A percentile compares a stretch with the other conserved stretches of the same genome.
These are phyloP conservation scores for Trichonephila clavipes DNA, from an alignment of 1,140 invertebrate genomes.

Conservation along the genomic window DNA sequence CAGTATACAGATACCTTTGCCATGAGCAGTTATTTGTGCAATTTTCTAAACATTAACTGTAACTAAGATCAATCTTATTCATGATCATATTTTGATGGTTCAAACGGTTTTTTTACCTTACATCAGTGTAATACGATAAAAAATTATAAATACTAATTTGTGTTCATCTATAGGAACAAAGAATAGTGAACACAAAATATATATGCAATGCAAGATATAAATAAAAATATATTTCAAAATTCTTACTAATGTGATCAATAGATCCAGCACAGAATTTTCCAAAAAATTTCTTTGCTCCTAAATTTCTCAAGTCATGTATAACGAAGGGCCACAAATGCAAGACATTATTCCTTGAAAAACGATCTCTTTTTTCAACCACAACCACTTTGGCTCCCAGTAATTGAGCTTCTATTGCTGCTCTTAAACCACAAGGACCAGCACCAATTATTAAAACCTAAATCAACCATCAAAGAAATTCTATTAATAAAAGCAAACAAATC, in stretches of 20 bases:
- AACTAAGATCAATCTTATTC: no score
- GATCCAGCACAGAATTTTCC: conserved; percentile 99
- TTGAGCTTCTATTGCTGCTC: conserved; percentile 97
- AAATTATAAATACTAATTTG: not conserved
- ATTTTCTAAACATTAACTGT: no score
- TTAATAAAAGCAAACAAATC: no score
- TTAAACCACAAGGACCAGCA: conserved; percentile 95
- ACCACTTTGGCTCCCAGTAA: conserved; percentile 96
- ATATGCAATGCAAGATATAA: not conserved
- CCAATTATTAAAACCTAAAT: conserved; percentile 92
- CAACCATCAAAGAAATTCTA: no score
- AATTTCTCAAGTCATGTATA: conserved; percentile 94
- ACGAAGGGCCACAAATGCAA: conserved; percentile 99
- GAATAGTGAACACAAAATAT: not conserved
- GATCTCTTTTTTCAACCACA: conserved; percentile 94
- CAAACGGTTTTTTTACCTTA: no score
- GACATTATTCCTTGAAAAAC: conserved; percentile 97
- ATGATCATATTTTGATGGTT: no score
- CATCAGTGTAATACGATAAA: not conserved
- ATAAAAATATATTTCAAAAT: not conserved
- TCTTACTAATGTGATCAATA: conserved; percentile 97
- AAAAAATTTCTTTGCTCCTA: conserved; percentile 99
- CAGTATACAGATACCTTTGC: no score
- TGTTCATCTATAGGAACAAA: not conserved
- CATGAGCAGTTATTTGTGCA: no score